Base-by-base conservation (phyloP, 2,113 vertebrate genomes). In the Vidua chalybeata region DNA sequence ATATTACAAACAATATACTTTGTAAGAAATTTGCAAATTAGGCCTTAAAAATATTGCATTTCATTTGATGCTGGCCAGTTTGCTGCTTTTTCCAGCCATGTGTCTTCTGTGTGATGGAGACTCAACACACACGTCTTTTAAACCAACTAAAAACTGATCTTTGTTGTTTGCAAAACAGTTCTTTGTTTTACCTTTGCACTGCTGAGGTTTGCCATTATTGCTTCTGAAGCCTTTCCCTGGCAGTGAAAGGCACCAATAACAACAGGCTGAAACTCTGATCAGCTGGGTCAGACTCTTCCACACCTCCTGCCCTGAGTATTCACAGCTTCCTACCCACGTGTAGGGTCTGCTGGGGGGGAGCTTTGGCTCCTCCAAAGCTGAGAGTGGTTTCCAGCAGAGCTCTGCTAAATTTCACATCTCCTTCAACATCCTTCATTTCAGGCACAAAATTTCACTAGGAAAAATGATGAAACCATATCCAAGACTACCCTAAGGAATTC, bases 11-110 rank as follows among this genome's bases (percentile, higher is more conserved):
- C 30, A 66, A 43, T 71, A 22, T 15, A 52, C 77, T 91, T 90
- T 7, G 28, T 59, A 46, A 55, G 27, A 77, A 75, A 77, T 72
- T 55, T 77, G n/a, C 15, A 82, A 74, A 83, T 68, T 52, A 45
- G 27, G 11, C 35, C 71, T 74, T 84, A 39, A 78, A 87, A 87
- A 55, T 51, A 23, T 0, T 84, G 17, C 20, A 15, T 64, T 93
- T 92, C 54, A 16, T 81, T 80, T 58, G 75, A 35, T 52, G 52
- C 13, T 82, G 90, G 75, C 80, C 84, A 95, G 43, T 94, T 59
- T 56, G n/a, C 75, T 76, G 67, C 68, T 64, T 55, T 85, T 74
- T 56, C 37, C 41, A 63, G 3, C 26, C 0, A 0, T 13, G 31
- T 55, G 49, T 79, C 51, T 87, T 72, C n/a, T 1, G 1, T 63